Base-by-base conservation (phyloP, 2,888 invertebrate genomes). In the Nymphalis polychloros region DNA sequence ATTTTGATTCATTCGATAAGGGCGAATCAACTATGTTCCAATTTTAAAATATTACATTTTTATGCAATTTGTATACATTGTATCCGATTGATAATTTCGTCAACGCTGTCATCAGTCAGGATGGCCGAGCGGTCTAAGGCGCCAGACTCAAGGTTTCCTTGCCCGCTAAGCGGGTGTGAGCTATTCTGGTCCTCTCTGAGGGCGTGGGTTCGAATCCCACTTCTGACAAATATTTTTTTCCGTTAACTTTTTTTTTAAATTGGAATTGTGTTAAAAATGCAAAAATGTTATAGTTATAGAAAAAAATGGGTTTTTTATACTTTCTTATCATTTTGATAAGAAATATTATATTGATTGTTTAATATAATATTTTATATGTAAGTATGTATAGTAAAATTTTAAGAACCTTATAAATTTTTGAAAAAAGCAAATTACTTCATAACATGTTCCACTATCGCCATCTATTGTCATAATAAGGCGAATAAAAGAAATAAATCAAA, bases 191-290 rank as follows among this genome's bases (percentile, higher is more conserved):
- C 96, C 95, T 94, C 94, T 94, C 93, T 95, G 94, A 95, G 94
- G 95, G 95, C 95, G 95, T 95, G 95, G 95, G 95, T 95, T 95
- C 95, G 95, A 95, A 95, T 95, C 95, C 95, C 95, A 95, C 95
- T 95, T 95, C 95, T 95, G 95, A 95, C 95, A 95, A 84, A 83
- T 68, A 71, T 80, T 90, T 89, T 93, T 87, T 79, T 48, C 55
- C 61, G 17, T 27, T 16, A 6, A 27, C 8, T 16, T 27, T 53
- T 55, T 55, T n/a, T 50, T 20, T n/a, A n/a, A 19, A 8, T 19
- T 50, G 10, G 8, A 41, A 41, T 41, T 41, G 13, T 41, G 41
- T 41, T 4, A 13, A 41, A 41, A 41, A 41, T 41, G 5, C 5
- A 6, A 31, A 31, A 31, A 6, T 31, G 27, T 31, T 5, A 6